These are phyloP conservation scores for Pycnonotus jocosus DNA, from an alignment of 2,113 vertebrate species.

Conservation along the genomic window DNA sequence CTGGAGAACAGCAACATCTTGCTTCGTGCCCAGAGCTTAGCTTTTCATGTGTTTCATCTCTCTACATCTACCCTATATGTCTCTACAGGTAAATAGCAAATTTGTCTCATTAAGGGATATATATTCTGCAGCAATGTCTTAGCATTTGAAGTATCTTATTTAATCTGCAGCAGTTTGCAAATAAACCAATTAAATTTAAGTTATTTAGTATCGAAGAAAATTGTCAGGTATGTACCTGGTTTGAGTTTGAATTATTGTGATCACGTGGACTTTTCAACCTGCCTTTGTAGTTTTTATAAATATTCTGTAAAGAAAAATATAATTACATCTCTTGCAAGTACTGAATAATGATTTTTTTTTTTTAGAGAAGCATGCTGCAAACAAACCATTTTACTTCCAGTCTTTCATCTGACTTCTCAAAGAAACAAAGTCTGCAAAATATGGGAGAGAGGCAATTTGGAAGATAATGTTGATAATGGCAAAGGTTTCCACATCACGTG, in stretches of 20 bases:
- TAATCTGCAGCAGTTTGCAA: neutral
- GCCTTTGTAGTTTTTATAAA: neutral
- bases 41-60: neutral
- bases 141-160: neutral
- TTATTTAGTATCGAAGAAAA: neutral
- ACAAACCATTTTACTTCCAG: neutral
- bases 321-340: neutral
- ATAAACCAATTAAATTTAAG: neutral
- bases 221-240: neutral
- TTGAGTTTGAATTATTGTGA: neutral
- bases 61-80: neutral
- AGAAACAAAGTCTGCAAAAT: neutral
- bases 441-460: neutral
- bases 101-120: neutral
- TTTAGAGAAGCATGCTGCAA: neutral
- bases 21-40: neutral
- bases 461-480: neutral
- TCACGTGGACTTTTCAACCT: neutral
- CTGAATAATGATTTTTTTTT: neutral
- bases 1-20: neutral
- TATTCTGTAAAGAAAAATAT: neutral
- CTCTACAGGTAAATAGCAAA: neutral
- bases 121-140: neutral
- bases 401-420: neutral
- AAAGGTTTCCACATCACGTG: fast-evolving